These are phyloP conservation scores for Falcunculus frontatus DNA, from an alignment of 2,113 vertebrate genomes.

Conservation along the genomic window DNA sequence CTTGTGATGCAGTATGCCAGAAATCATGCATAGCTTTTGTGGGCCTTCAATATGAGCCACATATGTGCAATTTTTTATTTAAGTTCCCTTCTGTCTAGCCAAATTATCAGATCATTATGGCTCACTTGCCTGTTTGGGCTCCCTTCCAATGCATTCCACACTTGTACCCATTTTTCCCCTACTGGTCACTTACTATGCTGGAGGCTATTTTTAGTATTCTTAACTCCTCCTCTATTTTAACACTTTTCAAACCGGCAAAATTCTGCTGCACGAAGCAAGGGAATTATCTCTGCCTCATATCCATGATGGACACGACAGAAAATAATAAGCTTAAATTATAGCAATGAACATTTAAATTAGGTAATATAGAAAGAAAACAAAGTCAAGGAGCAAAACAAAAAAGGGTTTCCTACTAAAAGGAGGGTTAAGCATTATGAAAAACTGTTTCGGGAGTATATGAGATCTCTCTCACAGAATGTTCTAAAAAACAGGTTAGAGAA, in stretches of 20 bases:
- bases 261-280: neutral
- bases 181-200: neutral
- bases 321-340: neutral
- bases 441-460: neutral
- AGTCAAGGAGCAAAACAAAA: neutral
- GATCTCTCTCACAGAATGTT: constrained; percentile 15
- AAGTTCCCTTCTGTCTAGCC: constrained; percentile 42
- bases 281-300: neutral
- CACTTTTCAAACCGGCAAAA: neutral
- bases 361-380: neutral
- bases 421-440: neutral
- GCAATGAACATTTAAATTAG: neutral
- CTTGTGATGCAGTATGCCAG: neutral
- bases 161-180: neutral
- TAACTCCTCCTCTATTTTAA: neutral
- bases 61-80: constrained; percentile 25
- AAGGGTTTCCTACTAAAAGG: neutral
- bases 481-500: constrained; percentile 39
- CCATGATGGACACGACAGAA: neutral
- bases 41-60: neutral
- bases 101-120: constrained; percentile 39
- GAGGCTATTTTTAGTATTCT: neutral
- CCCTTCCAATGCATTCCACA: neutral
- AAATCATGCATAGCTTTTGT: neutral
- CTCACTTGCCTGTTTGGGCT: neutral